Percentiles rank a stretch among this genome's conserved stretches.
These are phyloP conservation scores for Yponomeuta plumbellus DNA, from an alignment of 2,888 invertebrate species.

Conservation along the genomic window DNA sequence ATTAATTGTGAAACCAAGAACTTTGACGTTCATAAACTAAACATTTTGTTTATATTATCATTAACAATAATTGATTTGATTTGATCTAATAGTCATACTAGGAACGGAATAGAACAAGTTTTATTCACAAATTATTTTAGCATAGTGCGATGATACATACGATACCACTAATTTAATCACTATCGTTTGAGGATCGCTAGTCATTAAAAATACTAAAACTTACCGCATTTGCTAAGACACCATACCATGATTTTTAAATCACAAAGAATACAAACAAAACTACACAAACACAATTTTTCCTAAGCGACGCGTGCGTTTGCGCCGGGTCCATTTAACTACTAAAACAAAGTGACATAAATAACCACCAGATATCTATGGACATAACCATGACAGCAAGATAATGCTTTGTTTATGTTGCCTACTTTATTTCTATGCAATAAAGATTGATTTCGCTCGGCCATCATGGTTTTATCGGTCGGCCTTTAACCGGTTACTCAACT, in stretches of 20 bases:
- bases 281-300: background rate
- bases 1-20: no score
- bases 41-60: no score
- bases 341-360: background rate
- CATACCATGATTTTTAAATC: conserved; percentile 37
- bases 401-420: background rate
- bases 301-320: background rate
- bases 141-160: no score
- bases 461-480: background rate
- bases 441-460: background rate
- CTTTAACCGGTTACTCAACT: background rate
- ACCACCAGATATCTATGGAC: no score
- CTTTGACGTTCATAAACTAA: no score
- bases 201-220: conserved; percentile 11
- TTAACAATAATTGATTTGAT: no score
- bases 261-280: background rate
- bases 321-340: background rate
- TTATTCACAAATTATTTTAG: no score
- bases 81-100: no score
- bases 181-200: no score
- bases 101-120: no score
- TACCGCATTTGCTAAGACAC: conserved; percentile 33
- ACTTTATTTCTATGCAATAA: background rate
- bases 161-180: no score
- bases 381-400: background rate